Conservation (phyloP, 2,113 vertebrate genomes). For the Otolemur garnettii region DNA sequence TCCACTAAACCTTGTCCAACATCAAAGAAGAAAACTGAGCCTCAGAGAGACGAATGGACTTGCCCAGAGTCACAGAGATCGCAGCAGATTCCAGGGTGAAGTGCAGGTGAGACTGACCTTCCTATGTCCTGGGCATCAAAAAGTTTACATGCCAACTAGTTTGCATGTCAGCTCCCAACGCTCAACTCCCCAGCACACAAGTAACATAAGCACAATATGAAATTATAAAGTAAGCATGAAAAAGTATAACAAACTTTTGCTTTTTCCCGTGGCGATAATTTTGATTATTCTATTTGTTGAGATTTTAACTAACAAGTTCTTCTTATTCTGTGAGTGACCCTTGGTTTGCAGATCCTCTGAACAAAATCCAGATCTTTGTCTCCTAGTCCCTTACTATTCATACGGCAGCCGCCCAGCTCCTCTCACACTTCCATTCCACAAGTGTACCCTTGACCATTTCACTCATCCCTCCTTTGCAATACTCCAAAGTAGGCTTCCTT, state of each 20-base stretch:
- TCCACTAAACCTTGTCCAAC: neutral
- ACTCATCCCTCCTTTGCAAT: neutral
- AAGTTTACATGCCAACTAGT: accelerated
- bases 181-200: neutral
- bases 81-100: neutral
- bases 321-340: neutral
- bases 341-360: neutral
- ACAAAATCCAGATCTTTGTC: neutral
- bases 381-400: neutral
- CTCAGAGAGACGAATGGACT: too few relatives aligned
- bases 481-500: neutral
- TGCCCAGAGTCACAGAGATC: neutral
- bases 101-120: neutral
- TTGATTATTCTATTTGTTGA: neutral
- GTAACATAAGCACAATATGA: neutral
- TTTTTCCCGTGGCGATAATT: neutral
- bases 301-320: neutral
- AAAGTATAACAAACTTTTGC: neutral
- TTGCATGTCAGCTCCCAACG: too few relatives aligned
- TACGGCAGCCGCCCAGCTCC: too few relatives aligned
- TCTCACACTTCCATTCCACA: accelerated
- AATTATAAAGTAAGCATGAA: neutral
- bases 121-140: neutral
- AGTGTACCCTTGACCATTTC: neutral
- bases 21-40: neutral